A percentile compares a stretch with the other conserved stretches of the same genome.
These are phyloP conservation scores for Pygoscelis adeliae DNA, from an alignment of 2,113 vertebrate genomes.

Conservation along the genomic window DNA sequence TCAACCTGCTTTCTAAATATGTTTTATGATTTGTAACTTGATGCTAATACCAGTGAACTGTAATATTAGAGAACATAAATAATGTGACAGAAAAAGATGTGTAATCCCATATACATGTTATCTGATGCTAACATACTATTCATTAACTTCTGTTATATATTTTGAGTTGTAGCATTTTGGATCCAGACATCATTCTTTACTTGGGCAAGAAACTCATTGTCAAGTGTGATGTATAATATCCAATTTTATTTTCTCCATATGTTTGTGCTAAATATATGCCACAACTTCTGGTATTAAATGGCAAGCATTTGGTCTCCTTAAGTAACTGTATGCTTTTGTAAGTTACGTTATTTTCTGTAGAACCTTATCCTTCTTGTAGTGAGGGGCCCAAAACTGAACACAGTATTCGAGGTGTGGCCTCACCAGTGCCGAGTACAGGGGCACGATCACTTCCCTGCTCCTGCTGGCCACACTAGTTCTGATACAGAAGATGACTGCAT, in stretches of 20 bases:
- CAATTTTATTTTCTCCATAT: conserved; percentile 17
- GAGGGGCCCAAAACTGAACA: no score
- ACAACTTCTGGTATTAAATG: background rate
- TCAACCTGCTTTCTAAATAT: conserved; percentile 49
- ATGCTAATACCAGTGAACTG: conserved; percentile 26
- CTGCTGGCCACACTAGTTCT: no score
- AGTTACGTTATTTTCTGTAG: background rate
- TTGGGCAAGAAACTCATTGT: background rate
- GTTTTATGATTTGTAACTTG: conserved; percentile 59
- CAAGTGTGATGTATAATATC: background rate
- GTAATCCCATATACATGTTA: conserved; percentile 29
- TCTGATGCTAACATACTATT: conserved; percentile 26
- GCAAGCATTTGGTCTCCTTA: background rate
- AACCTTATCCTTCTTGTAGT: no score
- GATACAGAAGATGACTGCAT: background rate
- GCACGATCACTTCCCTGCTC: no score
- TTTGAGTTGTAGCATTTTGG: background rate
- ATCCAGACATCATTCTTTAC: background rate
- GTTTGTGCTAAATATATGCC: background rate
- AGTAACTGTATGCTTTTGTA: background rate
- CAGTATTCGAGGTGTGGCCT: no score
- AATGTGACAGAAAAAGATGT: conserved; percentile 3
- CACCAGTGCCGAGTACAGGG: no score
- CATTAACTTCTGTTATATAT: conserved; percentile 15
- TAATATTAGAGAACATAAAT: conserved; percentile 51